Evolutionary conservation across 2,888 invertebrate species (phyloP), one percentile per base, ranked within the genome.

Genomic region (Boloria euphrosyne): DNA sequence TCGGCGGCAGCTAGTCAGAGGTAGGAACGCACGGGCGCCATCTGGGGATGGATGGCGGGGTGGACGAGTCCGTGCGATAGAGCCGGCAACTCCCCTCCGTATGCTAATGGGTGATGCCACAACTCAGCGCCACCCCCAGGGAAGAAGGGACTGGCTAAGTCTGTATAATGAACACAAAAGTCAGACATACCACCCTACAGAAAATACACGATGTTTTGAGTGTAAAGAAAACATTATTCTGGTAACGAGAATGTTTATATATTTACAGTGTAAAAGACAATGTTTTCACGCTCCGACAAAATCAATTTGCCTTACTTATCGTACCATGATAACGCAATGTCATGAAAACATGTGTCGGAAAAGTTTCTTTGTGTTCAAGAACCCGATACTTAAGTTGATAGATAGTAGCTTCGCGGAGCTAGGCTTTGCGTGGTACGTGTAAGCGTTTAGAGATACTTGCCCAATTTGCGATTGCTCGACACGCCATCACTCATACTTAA

Each of bases 21-120:
- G 95, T 97, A 97, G 93, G 97, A 97, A 93, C 97, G 97, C 92
- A 98, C 98, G 90, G 98, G 98, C 93, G 98, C 97, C 92, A 93
- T 91, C 96, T 98, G 98, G 91, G 98, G 97, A 94, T 98, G 98
- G 93, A 98, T 96, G 93, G 98, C 98, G 88, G 98, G 98, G 93
- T 98, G 98, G 86, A 98, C 97, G 85, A 98, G 95, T 76, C 98
- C 96, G 92, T 97, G 97, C 87, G 97, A 97, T 81, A 97, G 93
- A 77, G 96, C 93, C 71, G 96, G 97, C 87, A 98, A 93, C 89
- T 98, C 97, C 74, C 96, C 96, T 62, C 96, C 95, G 73, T 94
- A 93, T 70, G 94, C 94, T 77, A 97, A 95, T 93, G 97, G 93
- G 87, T 96, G 97, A 92, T 97, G 97, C 98, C 98, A 98, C 87